phyloP scores from a whole-genome alignment of 2,888 invertebrate genomes.

The Stenchaetothrips biformis region DNA sequence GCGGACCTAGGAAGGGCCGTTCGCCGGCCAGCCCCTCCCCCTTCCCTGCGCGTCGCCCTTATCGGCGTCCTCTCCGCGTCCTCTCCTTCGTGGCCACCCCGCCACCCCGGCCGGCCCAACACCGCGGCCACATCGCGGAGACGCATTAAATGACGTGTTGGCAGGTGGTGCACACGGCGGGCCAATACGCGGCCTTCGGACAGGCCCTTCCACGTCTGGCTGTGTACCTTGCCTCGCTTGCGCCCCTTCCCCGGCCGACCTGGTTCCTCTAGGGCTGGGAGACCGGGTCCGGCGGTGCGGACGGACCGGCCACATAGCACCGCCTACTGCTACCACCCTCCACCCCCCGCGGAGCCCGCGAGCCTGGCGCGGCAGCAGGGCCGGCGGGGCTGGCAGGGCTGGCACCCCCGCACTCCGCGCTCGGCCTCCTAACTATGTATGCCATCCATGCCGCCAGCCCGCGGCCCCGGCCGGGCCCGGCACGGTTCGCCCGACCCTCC shows the following conservation, averaged over 20 bases:
- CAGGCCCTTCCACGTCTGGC: too few species aligned
- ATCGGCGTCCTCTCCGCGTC: conserved; percentile 39
- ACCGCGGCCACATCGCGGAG: too few species aligned
- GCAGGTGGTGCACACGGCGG: too few species aligned
- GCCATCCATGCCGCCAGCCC: conserved; percentile 14
- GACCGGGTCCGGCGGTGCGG: conserved; percentile 27
- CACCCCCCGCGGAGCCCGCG: conserved; percentile 19
- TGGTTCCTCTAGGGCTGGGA: conserved; percentile 29
- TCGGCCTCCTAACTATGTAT: conserved; percentile 21
- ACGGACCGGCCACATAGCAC: conserved; percentile 28
- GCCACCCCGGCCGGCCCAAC: too few species aligned
- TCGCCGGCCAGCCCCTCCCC: conserved; percentile 39
- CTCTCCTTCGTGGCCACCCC: conserved; percentile 34
- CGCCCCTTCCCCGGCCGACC: conserved; percentile 7
- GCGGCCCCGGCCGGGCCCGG: conserved; percentile 32
- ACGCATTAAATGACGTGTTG: too few species aligned
- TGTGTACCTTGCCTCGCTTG: not conserved
- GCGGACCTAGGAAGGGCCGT: not conserved
- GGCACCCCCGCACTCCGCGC: not conserved
- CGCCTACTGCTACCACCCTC: conserved; percentile 28
- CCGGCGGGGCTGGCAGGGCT: too few species aligned
- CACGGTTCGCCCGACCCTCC: not conserved
- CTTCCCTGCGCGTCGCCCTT: conserved; percentile 38
- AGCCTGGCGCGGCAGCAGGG: conserved; percentile 4
- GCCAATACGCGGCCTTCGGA: too few species aligned